Evolutionary conservation across 2,888 invertebrate genomes (phyloP), one percentile per base, ranked within the genome.

Genomic region (Ectemnius continuus): DNA sequence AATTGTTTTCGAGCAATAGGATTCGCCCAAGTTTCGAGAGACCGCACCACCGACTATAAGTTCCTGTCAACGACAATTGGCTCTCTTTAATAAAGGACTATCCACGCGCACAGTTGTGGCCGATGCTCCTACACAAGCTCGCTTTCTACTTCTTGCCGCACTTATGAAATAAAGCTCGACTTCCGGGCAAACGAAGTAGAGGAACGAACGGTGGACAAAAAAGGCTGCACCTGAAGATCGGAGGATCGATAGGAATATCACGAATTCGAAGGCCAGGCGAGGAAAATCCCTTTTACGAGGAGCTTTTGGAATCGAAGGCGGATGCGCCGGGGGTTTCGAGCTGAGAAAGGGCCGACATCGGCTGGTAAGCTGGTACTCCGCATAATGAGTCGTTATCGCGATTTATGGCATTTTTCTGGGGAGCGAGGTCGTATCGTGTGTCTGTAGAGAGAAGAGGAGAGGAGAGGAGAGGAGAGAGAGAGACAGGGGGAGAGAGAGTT

Each of bases 351-450:
- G 36, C 16, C 18, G 46, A 65, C 23, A 65, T 16, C 45, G 36
- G 16, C 8, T 28, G 8, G 5, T 14, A 11, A 13, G 28, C 20
- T 14, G 52, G 52, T 16, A 3, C 23, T 68, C n/a, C 36, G n/a
- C 36, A 59, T 62, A 72, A 70, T 64, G 68, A 65, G 67, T 65
- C 62, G 72, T 77, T 78, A 73, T 70, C 61, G 52, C 52, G 67
- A 81, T 76, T 83, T 75, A 75, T 62, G 73, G 64, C 69, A 80
- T 76, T 80, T 83, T 83, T 83, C 65, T 60, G 67, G 72, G 71
- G 60, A 63, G 56, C 76, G 73, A 82, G 73, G 81, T 76, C 76
- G 79, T 80, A 75, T 81, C 73, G 73, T 69, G 68, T 47, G 47
- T 45, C 6, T 4, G 52, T 52, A 52, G 63, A 61, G 66, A 70